These are phyloP conservation scores for Aplysina aerophoba DNA, from an alignment of 37 sponge, comb jelly and placozoan genomes.

Conservation along the genomic window DNA sequence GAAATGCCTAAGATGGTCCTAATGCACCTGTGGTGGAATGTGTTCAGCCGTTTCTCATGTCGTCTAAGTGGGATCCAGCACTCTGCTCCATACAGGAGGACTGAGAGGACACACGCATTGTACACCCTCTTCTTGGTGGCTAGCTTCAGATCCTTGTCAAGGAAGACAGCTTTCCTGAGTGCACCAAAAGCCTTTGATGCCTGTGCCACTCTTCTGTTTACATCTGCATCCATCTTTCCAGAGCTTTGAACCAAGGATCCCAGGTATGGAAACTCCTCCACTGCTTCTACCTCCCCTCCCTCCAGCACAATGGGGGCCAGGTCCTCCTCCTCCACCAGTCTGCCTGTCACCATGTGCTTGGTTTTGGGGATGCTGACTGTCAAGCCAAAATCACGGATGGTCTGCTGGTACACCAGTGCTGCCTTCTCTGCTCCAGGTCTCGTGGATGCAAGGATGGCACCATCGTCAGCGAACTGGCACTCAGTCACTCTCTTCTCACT, in stretches of 20 bases:
- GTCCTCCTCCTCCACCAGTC: constrained; percentile 15
- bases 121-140: constrained; percentile 18
- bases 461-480: constrained; percentile 37
- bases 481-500: constrained; percentile 9
- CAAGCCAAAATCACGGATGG: constrained; percentile 14
- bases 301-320: background rate
- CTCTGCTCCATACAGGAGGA: constrained; percentile 40
- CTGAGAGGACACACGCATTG: constrained; percentile 36
- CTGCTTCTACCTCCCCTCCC: constrained; percentile 28
- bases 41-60: constrained; percentile 27
- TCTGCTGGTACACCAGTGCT: constrained; percentile 24
- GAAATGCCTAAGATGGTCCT: constrained; percentile 40
- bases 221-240: constrained; percentile 36
- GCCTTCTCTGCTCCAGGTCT: constrained; percentile 29
- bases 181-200: constrained; percentile 43
- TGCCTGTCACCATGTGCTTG: constrained; percentile 38
- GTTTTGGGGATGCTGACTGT: constrained; percentile 32
- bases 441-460: constrained; percentile 33
- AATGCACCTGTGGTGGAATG: constrained; percentile 55
- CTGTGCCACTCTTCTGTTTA: constrained; percentile 33
- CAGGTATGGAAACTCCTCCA: constrained; percentile 34
- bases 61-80: constrained; percentile 38
- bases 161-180: constrained; percentile 37
- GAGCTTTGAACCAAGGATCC: constrained; percentile 25
- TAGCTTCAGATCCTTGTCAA: constrained; percentile 23